Conservation (phyloP, 1,140 invertebrate genomes). For the Drosophila nigromelanica region DNA sequence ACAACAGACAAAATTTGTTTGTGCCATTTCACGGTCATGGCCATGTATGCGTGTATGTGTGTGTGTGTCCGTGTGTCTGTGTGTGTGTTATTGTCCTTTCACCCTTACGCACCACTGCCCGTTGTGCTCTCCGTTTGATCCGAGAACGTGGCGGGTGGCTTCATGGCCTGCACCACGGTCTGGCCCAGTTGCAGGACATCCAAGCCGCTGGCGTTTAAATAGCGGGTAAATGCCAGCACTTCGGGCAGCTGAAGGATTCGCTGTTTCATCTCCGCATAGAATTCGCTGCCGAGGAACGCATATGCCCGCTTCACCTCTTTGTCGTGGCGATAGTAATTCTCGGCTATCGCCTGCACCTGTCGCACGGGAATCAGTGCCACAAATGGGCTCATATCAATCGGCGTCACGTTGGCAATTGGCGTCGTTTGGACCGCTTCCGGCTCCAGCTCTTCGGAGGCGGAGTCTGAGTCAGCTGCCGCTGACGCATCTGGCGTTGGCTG, state of each 20-base stretch:
- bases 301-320: conserved; percentile 70
- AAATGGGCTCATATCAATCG: conserved; percentile 71
- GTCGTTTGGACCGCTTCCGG: neutral
- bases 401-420: conserved; percentile 2
- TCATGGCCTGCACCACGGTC: conserved; percentile 18
- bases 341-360: conserved; percentile 60
- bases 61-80: too few species aligned
- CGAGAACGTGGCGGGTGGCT: neutral
- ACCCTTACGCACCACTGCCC: conserved; percentile 55
- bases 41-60: neutral
- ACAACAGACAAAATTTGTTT: conserved; percentile 18
- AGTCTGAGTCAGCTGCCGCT: conserved; percentile 3
- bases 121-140: neutral
- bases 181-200: conserved; percentile 59
- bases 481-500: conserved; percentile 7
- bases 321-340: conserved; percentile 72
- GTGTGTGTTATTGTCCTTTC: neutral
- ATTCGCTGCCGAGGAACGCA: conserved; percentile 53
- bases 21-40: neutral
- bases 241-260: conserved; percentile 60
- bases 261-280: conserved; percentile 55
- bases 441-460: conserved; percentile 24
- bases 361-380: conserved; percentile 61
- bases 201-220: conserved; percentile 66
- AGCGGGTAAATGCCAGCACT: conserved; percentile 61